A percentile compares a stretch with the other conserved stretches of the same genome.
Evolutionary conservation across 1,140 invertebrate species (phyloP).

Genomic region (Archegozetes longisetosus): DNA sequence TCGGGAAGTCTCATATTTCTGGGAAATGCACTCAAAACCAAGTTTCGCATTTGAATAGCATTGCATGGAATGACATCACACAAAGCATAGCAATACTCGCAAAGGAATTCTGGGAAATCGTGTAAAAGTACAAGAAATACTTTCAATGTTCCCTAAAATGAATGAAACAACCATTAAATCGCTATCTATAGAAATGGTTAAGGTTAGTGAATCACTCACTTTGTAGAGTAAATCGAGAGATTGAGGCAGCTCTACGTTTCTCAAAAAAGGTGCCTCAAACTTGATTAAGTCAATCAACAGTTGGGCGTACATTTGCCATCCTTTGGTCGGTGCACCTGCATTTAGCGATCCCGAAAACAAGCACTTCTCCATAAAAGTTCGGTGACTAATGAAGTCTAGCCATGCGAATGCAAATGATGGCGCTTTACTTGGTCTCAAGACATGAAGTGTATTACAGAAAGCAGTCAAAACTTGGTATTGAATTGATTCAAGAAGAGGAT

Average conservation of each 20-base stretch:
- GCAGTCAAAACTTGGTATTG: slow-evolving; percentile 54
- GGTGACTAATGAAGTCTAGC: slow-evolving; percentile 90
- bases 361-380: slow-evolving; percentile 63
- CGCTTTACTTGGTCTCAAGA: slow-evolving; percentile 78
- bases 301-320: slow-evolving; percentile 49
- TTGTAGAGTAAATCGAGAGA: slow-evolving; percentile 82
- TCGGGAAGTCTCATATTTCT: slow-evolving; percentile 93
- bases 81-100: slow-evolving; percentile 98
- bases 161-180: slow-evolving; percentile 4
- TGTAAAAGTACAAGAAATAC: slow-evolving; percentile 90
- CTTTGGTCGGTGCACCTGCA: slow-evolving; percentile 20
- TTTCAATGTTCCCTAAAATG: slow-evolving; percentile 64
- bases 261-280: slow-evolving; percentile 85
- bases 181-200: slow-evolving; percentile 5
- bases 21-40: slow-evolving; percentile 93
- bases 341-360: slow-evolving; percentile 1
- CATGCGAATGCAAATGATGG: slow-evolving; percentile 96
- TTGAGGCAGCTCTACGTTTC: slow-evolving; percentile 87
- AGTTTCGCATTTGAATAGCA: slow-evolving; percentile 96
- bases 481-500: slow-evolving; percentile 77
- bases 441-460: slow-evolving; percentile 66
- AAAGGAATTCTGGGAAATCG: slow-evolving; percentile 97
- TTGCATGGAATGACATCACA: slow-evolving; percentile 98
- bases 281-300: slow-evolving; percentile 88
- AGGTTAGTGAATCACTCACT: slow-evolving; percentile 24